Conservation (phyloP, 2,888 invertebrate genomes). For the Lathronympha strigana region DNA sequence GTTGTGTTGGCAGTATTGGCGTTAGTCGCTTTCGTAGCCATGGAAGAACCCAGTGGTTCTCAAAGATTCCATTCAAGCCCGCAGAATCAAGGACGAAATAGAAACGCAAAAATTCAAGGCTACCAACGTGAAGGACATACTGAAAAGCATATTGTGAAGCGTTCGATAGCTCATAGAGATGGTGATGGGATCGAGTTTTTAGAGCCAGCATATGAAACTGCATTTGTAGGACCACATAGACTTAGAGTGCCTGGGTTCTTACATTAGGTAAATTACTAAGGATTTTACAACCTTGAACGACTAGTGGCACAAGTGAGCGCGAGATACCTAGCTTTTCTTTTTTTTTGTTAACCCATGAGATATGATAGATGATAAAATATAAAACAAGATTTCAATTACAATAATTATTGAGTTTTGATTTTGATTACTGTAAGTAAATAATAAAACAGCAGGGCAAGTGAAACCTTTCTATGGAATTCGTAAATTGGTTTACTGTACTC, state of each 20-base stretch:
- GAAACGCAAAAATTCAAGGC: not conserved
- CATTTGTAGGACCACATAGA: constrained; percentile 61
- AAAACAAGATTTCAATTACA: too few species aligned
- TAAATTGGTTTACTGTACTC: too few species aligned
- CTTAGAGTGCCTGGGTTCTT: constrained; percentile 68
- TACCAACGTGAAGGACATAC: not conserved
- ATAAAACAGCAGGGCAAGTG: too few species aligned
- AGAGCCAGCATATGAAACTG: constrained; percentile 54
- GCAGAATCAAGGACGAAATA: not conserved
- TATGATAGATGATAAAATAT: too few species aligned
- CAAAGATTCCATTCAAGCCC: not conserved
- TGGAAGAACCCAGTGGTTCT: constrained; percentile 39
- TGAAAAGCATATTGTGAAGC: constrained; percentile 57
- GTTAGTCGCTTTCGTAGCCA: constrained; percentile 49
- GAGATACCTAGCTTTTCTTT: too few species aligned
- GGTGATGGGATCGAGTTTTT: constrained; percentile 51
- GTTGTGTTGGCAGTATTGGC: constrained; percentile 54
- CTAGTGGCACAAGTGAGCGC: too few species aligned
- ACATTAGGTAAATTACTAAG: constrained; percentile 53
- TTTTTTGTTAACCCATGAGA: too few species aligned
- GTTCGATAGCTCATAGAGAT: constrained; percentile 59
- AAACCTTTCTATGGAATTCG: too few species aligned
- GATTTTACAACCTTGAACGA: too few species aligned
- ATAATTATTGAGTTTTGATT: too few species aligned
- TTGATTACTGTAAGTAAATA: too few species aligned